Base-by-base conservation (phyloP, 1,140 invertebrate species). In the Polyergus mexicanus region DNA sequence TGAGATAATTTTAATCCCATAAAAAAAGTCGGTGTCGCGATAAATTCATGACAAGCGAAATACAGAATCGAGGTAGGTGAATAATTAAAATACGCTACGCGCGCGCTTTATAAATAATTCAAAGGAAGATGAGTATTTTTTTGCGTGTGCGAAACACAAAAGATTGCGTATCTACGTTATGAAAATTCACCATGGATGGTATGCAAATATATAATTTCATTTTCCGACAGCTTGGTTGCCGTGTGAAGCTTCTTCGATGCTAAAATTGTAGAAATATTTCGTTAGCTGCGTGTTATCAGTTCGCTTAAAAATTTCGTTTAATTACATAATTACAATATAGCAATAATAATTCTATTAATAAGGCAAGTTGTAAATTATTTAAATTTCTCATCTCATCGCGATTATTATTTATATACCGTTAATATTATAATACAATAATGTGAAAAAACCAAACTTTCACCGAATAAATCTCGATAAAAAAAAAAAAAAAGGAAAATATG, bases 101-200 rank as follows among this genome's bases (percentile, higher is more conserved):
- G 25, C 44, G 44, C 32, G 63, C 41, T 66, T 78, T 25, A 51
- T 66, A 78, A 66, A 78, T 78, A 66, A 78, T 78, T 66, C 41
- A 66, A 78, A 51, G 44, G 44, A 78, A 35, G 66, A 38, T 19
- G 25, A 51, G 25, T 51, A 66, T 51, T 28, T 22, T 60, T 51
- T 51, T 11, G 44, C 44, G 28, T 19, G 28, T 41, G 22, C 19
- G 4, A 69, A 28, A 71, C 62, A 78, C 62, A 78, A 65, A 65
- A 41, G 28, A 1, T 54, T 25, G 19, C n/a, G 7, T 11, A 44
- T 2, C 8, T 7, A 35, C 8, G 72, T 76, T 38, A 76, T 51
- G 25, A 77, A 77, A 77, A 19, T 77, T 51, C 19, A 41, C 11
- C 19, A 35, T 35, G 38, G 10, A 22, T 38, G 56, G 56, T 38